Evolutionary conservation across 1,140 invertebrate genomes (phyloP).

Genomic region (Panagrolaimus sp.): DNA sequence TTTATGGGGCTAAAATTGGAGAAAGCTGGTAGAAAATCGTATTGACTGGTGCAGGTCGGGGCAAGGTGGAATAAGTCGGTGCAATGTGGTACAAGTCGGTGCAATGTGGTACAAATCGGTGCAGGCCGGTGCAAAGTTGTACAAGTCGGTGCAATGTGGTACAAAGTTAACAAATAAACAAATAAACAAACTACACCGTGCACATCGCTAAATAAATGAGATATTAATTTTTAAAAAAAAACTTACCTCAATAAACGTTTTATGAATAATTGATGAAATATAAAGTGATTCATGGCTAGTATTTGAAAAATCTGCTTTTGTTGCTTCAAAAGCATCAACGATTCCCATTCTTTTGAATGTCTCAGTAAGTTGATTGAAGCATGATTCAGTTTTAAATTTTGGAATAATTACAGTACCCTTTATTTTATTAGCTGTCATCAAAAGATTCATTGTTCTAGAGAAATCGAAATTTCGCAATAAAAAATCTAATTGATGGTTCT

Average conservation of each 20-base stretch:
- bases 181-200: too few species aligned
- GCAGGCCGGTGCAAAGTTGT: too few species aligned
- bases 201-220: too few species aligned
- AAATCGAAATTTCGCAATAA: slow-evolving; percentile 18
- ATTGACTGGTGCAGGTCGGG: too few species aligned
- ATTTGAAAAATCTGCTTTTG: slow-evolving; percentile 20
- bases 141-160: too few species aligned
- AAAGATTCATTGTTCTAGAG: neutral
- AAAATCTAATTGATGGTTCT: slow-evolving; percentile 10
- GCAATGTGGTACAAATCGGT: too few species aligned
- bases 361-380: slow-evolving; percentile 30
- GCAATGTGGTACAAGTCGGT: too few species aligned
- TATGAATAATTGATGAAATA: slow-evolving; percentile 46
- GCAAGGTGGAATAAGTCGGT: too few species aligned
- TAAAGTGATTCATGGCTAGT: slow-evolving; percentile 35
- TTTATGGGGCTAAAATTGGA: too few species aligned
- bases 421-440: neutral
- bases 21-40: too few species aligned
- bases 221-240: too few species aligned
- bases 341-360: slow-evolving; percentile 48
- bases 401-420: slow-evolving; percentile 34
- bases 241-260: slow-evolving; percentile 54
- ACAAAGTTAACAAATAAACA: too few species aligned
- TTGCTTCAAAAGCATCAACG: slow-evolving; percentile 38
- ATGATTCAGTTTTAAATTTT: slow-evolving; percentile 53